Conservation (phyloP, 2,888 invertebrate species). For the Psylliodes chrysocephalus region DNA sequence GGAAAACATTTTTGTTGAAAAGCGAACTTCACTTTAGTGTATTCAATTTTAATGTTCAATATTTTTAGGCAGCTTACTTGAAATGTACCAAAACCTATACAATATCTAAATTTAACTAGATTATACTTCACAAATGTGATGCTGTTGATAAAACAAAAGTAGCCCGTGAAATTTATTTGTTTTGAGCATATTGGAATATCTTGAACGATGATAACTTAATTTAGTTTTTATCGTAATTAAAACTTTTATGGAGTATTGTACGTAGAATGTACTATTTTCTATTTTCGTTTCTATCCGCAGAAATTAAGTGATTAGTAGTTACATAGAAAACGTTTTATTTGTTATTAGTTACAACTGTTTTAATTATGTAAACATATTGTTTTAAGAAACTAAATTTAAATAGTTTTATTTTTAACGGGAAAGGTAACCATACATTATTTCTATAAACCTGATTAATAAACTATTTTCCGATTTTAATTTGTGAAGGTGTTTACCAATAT, state of each 20-base stretch:
- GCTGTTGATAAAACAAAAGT: constrained; percentile 25
- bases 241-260: background rate
- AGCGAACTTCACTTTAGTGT: background rate
- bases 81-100: constrained; percentile 9
- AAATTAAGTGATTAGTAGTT: background rate
- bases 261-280: background rate
- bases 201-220: constrained; percentile 1
- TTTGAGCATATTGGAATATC: background rate
- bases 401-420: too few relatives aligned
- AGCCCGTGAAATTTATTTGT: constrained; percentile 22
- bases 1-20: background rate
- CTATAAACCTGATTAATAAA: too few relatives aligned
- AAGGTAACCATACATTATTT: too few relatives aligned
- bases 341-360: background rate
- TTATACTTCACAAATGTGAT: constrained; percentile 17
- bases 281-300: background rate
- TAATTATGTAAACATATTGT: too few relatives aligned
- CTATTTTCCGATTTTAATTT: too few relatives aligned
- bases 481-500: too few relatives aligned
- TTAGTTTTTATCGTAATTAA: background rate
- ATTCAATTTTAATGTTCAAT: background rate
- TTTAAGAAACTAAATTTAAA: too few relatives aligned
- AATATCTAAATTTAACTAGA: constrained; percentile 37
- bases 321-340: background rate
- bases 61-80: background rate